Base-by-base conservation (phyloP, 2,888 invertebrate species). In the Tenthredo distinguenda region DNA sequence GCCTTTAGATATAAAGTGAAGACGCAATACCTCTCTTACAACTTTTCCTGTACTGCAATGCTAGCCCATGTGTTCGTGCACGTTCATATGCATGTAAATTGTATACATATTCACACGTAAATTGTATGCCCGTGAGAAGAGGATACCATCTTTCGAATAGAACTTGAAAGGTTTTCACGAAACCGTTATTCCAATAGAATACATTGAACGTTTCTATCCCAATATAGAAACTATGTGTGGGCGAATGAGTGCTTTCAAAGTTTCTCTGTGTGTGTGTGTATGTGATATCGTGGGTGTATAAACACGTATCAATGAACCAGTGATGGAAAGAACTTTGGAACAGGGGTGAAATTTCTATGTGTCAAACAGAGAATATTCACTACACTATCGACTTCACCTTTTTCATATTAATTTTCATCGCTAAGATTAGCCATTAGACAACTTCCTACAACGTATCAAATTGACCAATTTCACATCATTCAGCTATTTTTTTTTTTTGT, bases 161-260 rank as follows among this genome's bases (percentile, higher is more conserved):
- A 62, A 62, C n/a, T 62, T 62, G 81, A 62, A 81, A 81, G 81
- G 62, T 62, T 81, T 81, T 34, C 62, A 21, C 62, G 40, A 81
- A 81, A 26, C 40, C 58, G 62, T 81, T 81, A 81, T 81, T 31
- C 62, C 81, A 37, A 81, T 81, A 62, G 81, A 81, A 81, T 40
- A 81, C 50, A 81, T 81, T 81, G 62, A 81, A 62, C 62, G 81
- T 21, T 62, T 81, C 81, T 62, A 81, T 81, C 9, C 81, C 81
- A 37, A 40, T 34, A 37, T 21, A n/a, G 40, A 34, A 15, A 40
- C 40, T 40, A 55, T 34, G 40, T 58, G 81, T 37, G n/a, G 18
- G 37, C 10, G 77, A 55, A 55, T 77, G 62, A 34, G 58, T 40
- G 81, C 34, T 18, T 55, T 5, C 26, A 34, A 47, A 50, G 55